These are phyloP conservation scores for Sylvilagus bachmani DNA, from an alignment of 2,113 vertebrate genomes.

Conservation along the genomic window DNA sequence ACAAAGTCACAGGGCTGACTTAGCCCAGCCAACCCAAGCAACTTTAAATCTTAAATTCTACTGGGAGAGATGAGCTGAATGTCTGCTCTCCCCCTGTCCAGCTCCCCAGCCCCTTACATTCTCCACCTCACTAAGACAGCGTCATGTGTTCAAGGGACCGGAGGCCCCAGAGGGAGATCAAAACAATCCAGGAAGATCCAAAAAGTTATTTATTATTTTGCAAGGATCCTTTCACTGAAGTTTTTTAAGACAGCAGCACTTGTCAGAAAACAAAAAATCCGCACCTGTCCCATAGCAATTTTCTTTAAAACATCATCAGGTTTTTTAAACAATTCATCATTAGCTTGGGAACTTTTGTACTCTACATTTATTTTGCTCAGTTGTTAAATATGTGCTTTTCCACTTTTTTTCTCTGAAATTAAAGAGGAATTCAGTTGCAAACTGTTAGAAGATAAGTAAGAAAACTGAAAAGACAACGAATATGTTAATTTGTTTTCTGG, in stretches of 20 bases:
- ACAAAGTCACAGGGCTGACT: not conserved
- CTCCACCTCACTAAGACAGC: not conserved
- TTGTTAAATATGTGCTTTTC: not conserved
- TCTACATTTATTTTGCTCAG: not conserved
- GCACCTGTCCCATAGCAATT: not conserved
- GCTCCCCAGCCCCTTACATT: not conserved
- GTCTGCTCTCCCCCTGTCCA: not conserved
- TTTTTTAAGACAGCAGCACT: not conserved
- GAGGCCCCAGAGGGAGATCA: not conserved
- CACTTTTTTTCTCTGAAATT: not conserved
- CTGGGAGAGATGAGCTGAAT: not conserved
- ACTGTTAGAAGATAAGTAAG: not conserved
- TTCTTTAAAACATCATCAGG: not conserved
- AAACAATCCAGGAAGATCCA: not conserved
- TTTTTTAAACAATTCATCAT: not conserved
- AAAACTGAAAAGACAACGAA: not conserved
- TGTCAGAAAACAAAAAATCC: not conserved
- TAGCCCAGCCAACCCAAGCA: not conserved
- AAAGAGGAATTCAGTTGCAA: not conserved
- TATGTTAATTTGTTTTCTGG: not conserved
- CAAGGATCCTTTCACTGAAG: not conserved
- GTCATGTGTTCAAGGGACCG: rapidly evolving
- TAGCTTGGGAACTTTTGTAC: not conserved
- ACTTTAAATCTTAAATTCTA: not conserved
- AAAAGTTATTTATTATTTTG: not conserved